Percentiles rank a stretch among this genome's conserved stretches.
phyloP scores from a whole-genome alignment of 2,888 invertebrate genomes.

The Seira ritae region DNA sequence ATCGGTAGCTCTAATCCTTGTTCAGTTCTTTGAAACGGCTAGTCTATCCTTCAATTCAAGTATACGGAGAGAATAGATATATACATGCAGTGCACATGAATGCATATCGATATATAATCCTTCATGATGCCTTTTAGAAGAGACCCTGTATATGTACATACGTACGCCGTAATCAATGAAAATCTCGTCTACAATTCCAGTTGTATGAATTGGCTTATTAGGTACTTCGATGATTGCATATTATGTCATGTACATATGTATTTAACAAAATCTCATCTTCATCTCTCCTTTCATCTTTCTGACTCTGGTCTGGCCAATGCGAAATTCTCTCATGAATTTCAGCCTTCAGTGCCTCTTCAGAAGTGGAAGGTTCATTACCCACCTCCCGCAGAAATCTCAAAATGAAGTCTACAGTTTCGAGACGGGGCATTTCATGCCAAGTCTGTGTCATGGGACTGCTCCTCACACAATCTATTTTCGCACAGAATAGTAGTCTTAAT shows the following conservation, averaged over 20 bases:
- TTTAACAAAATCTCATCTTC: neutral
- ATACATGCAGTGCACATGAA: too few relatives aligned
- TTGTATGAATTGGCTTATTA: neutral
- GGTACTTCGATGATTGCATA: too few relatives aligned
- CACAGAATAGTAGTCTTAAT: neutral
- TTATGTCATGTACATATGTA: neutral
- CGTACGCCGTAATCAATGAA: neutral
- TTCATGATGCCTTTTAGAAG: too few relatives aligned
- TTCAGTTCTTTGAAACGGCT: neutral
- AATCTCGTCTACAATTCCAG: neutral
- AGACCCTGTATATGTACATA: too few relatives aligned
- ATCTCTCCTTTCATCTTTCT: slow-evolving; percentile 15
- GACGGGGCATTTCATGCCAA: neutral
- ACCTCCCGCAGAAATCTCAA: neutral
- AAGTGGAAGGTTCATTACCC: neutral
- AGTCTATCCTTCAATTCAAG: neutral
- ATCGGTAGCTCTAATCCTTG: neutral
- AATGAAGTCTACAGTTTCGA: neutral
- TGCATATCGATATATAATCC: too few relatives aligned
- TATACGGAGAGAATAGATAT: too few relatives aligned
- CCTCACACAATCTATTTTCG: neutral
- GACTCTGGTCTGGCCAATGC: neutral
- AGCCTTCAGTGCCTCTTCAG: neutral
- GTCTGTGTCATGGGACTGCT: neutral
- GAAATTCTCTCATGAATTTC: too few relatives aligned